These are phyloP conservation scores for Tympanuchus pallidicinctus DNA, from an alignment of 2,113 vertebrate species.

Conservation along the genomic window DNA sequence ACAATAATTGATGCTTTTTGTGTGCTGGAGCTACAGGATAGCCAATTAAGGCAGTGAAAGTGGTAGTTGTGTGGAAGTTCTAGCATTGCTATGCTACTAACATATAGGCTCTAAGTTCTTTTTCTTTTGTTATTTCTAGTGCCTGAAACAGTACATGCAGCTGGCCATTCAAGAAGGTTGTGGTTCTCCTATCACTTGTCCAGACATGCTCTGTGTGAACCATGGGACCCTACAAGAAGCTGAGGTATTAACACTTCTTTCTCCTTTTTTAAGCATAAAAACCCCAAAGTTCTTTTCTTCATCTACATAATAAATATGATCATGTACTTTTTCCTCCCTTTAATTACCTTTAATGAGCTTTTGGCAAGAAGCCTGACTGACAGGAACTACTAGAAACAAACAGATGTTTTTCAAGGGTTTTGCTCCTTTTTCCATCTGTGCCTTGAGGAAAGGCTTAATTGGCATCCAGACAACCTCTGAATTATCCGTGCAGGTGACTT, in stretches of 20 bases:
- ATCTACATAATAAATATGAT: background rate
- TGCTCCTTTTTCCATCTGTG: conserved; percentile 12
- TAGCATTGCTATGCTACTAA: background rate
- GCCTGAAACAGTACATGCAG: conserved; percentile 91
- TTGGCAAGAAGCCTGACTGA: conserved; percentile 49
- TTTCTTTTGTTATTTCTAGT: conserved; percentile 77
- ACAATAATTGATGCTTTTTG: conserved; percentile 53
- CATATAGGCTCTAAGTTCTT: conserved; percentile 18
- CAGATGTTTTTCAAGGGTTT: conserved; percentile 56
- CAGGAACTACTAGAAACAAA: conserved; percentile 34
- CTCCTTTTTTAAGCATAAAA: background rate
- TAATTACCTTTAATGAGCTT: conserved; percentile 53
- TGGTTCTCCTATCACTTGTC: conserved; percentile 92
- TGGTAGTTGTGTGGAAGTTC: background rate
- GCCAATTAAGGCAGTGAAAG: conserved; percentile 60
- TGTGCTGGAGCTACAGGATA: conserved; percentile 43
- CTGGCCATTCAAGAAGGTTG: conserved; percentile 90
- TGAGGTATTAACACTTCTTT: conserved; percentile 84
- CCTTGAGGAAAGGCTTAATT: conserved; percentile 51
- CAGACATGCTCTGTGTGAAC: conserved; percentile 88
- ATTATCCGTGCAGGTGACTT: conserved; percentile 38
- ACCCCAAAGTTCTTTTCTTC: background rate
- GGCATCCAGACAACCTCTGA: conserved; percentile 7
- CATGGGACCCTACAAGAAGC: conserved; percentile 87
- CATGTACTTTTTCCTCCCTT: conserved; percentile 1